These are phyloP conservation scores for Agrotis segetum DNA, from an alignment of 2,888 invertebrate species.

Conservation along the genomic window DNA sequence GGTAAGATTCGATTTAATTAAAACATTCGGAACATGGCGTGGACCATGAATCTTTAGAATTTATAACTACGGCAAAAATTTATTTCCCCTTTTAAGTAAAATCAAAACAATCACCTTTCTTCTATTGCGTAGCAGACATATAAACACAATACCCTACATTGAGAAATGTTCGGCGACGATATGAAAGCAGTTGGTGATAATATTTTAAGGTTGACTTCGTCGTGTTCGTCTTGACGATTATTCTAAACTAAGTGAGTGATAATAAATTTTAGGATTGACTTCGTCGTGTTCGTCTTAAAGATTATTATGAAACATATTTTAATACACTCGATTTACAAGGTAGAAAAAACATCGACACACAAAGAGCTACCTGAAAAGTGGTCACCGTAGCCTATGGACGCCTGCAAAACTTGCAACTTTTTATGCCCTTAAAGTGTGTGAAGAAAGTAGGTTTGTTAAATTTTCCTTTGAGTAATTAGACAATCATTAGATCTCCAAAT, in stretches of 20 bases:
- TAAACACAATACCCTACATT: neutral
- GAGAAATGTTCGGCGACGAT: neutral
- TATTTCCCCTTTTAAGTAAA: neutral
- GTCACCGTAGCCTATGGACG: too few relatives aligned
- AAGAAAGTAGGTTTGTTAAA: too few relatives aligned
- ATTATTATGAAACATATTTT: neutral
- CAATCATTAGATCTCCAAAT: slow-evolving; percentile 10
- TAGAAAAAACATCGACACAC: too few relatives aligned
- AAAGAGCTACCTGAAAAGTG: too few relatives aligned
- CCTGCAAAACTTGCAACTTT: too few relatives aligned
- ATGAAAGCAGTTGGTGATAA: slow-evolving; percentile 6
- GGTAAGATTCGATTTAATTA: slow-evolving; percentile 24
- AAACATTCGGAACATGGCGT: slow-evolving; percentile 7
- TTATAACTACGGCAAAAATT: neutral
- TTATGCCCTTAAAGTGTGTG: too few relatives aligned
- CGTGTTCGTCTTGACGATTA: neutral
- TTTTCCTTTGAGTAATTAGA: too few relatives aligned
- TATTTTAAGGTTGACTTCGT: slow-evolving; percentile 7
- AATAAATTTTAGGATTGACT: slow-evolving; percentile 9
- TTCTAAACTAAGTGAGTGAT: neutral
- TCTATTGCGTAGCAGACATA: neutral
- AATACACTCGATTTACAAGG: neutral
- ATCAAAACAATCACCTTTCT: neutral
- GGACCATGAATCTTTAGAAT: neutral
- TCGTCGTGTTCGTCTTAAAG: neutral